These are phyloP conservation scores for Drosophila buzzatii DNA, from an alignment of 2,888 invertebrate genomes.

Conservation along the genomic window DNA sequence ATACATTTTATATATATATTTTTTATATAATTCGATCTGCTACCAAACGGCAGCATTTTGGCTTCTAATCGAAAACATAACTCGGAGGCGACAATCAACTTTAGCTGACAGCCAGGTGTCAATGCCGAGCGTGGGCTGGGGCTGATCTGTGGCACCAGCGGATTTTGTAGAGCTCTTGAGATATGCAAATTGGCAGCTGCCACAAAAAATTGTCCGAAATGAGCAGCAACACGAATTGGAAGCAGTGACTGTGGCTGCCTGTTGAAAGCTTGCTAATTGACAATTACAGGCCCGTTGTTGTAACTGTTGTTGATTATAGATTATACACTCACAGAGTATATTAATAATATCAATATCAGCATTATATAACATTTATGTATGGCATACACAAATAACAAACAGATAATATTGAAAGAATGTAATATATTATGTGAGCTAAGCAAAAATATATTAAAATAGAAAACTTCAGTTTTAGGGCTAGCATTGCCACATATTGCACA, in stretches of 20 bases:
- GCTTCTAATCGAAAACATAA: constrained; percentile 39
- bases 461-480: not conserved
- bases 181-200: constrained; percentile 63
- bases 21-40: constrained; percentile 52
- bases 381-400: too few species aligned
- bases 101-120: constrained; percentile 64
- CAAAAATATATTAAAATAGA: too few species aligned
- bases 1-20: constrained; percentile 17
- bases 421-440: too few species aligned
- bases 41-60: constrained; percentile 58
- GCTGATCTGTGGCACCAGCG: constrained; percentile 4
- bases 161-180: constrained; percentile 27
- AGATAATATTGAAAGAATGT: too few species aligned
- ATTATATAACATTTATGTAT: too few species aligned
- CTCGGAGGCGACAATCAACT: constrained; percentile 47
- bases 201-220: constrained; percentile 26
- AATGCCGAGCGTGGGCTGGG: constrained; percentile 63
- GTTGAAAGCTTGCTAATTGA: constrained; percentile 81
- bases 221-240: constrained; percentile 23
- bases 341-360: too few species aligned
- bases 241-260: constrained; percentile 51
- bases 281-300: constrained; percentile 65
- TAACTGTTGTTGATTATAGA: not conserved
- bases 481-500: not conserved
- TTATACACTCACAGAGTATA: not conserved